Conservation (phyloP, 2,888 invertebrate genomes). For the Microctonus brassicae region DNA sequence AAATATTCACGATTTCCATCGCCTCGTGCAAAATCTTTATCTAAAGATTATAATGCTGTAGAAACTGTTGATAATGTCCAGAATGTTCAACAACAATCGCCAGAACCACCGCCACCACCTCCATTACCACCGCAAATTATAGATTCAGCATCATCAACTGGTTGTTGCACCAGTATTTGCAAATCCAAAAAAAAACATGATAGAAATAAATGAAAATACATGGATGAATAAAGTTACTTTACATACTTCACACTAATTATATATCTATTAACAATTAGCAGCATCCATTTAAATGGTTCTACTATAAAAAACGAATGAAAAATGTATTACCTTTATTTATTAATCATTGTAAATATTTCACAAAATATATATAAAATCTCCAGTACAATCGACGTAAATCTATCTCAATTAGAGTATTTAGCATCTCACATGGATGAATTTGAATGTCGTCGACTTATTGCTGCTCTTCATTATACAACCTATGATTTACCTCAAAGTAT, state of each 20-base stretch:
- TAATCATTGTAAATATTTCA: constrained; percentile 21
- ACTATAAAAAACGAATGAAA: not conserved
- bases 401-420: constrained; percentile 71
- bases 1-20: constrained; percentile 12
- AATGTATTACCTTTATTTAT: not conserved
- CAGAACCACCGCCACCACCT: constrained; percentile 17
- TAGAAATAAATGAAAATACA: constrained; percentile 41
- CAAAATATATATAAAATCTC: not conserved
- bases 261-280: too few relatives aligned
- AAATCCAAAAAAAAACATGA: constrained; percentile 53
- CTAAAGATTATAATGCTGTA: constrained; percentile 36
- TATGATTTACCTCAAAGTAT: constrained; percentile 69
- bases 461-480: constrained; percentile 73
- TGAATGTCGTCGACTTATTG: constrained; percentile 74
- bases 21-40: constrained; percentile 42
- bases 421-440: constrained; percentile 72
- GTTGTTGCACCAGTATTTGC: constrained; percentile 59
- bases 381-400: constrained; percentile 62
- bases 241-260: constrained; percentile 25
- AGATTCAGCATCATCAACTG: constrained; percentile 49
- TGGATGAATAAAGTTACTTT: constrained; percentile 12
- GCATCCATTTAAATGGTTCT: not conserved
- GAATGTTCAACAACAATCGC: constrained; percentile 32
- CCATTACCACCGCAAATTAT: constrained; percentile 38
- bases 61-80: constrained; percentile 33